Conservation (phyloP, 2,888 invertebrate genomes). For the Brachyptera putata region DNA sequence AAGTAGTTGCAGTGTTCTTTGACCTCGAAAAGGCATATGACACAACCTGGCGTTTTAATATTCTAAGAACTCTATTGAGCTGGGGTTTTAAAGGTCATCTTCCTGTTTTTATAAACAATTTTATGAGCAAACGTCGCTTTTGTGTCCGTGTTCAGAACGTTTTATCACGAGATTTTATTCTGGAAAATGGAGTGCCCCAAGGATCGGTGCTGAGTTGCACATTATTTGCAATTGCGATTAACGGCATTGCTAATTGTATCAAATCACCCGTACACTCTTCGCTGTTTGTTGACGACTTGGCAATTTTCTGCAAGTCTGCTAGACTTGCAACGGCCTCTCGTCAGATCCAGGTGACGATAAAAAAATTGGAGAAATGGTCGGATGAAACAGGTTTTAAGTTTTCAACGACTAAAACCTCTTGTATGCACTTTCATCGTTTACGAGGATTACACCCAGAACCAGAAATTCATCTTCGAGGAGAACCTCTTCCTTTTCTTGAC, state of each 20-base stretch:
- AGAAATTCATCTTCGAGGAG: not conserved
- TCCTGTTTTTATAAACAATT: constrained; percentile 23
- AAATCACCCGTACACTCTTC: not conserved
- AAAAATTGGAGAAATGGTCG: constrained; percentile 4
- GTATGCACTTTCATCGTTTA: constrained; percentile 5
- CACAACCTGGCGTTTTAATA: constrained; percentile 26
- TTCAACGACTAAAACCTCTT: constrained; percentile 5
- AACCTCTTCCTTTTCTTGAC: not conserved
- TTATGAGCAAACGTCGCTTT: constrained; percentile 17
- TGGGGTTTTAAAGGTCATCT: too few relatives aligned
- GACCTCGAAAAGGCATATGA: too few relatives aligned
- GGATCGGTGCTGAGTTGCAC: constrained; percentile 22
- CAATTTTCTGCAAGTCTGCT: constrained; percentile 8
- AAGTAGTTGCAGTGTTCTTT: constrained; percentile 31
- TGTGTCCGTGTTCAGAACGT: not conserved
- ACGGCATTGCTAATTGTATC: not conserved
- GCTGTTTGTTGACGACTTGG: constrained; percentile 15
- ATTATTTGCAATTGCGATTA: constrained; percentile 19
- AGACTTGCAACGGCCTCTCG: not conserved
- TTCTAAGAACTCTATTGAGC: too few relatives aligned
- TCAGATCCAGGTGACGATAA: too few relatives aligned
- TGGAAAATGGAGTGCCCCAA: constrained; percentile 24
- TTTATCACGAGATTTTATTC: not conserved
- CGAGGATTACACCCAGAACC: constrained; percentile 6
- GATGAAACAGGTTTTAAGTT: constrained; percentile 8